Evolutionary conservation across 2,113 vertebrate genomes (phyloP).

Genomic region (Psittacus erithacus): DNA sequence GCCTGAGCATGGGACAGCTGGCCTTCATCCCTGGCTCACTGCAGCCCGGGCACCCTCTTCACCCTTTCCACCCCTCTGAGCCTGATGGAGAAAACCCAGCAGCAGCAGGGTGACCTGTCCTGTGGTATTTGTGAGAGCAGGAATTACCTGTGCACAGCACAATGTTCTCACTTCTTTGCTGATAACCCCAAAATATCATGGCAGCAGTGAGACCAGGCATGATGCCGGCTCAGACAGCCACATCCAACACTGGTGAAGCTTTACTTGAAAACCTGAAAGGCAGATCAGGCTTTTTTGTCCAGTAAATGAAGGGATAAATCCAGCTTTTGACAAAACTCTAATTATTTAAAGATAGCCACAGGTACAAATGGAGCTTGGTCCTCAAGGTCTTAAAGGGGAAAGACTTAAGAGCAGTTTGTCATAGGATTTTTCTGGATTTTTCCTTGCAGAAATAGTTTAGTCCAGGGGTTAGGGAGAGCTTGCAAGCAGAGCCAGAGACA

Average conservation of each 20-base stretch:
- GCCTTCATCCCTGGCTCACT: not conserved
- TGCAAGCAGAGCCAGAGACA: not conserved
- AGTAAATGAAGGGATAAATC: not conserved
- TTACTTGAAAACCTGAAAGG: not conserved
- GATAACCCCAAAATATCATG: not conserved
- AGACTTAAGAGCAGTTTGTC: not conserved
- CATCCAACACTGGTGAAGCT: not conserved
- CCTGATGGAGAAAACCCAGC: fast-evolving
- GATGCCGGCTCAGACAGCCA: fast-evolving
- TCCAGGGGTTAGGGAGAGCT: not conserved
- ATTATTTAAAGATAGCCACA: not conserved
- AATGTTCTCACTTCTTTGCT: fast-evolving
- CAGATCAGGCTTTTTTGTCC: not conserved
- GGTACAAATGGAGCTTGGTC: not conserved
- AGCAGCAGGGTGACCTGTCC: not conserved
- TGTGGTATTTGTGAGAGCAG: not conserved
- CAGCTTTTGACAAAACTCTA: not conserved
- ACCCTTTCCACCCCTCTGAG: conserved; percentile 7
- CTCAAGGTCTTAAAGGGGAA: not conserved
- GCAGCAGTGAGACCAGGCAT: not conserved
- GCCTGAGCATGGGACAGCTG: not conserved
- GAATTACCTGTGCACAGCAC: fast-evolving
- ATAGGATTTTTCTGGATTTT: not conserved
- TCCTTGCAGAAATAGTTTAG: not conserved
- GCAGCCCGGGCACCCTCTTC: not conserved